phyloP scores from a whole-genome alignment of 2,797 vertebrate species.

The Sebastes reedi region DNA sequence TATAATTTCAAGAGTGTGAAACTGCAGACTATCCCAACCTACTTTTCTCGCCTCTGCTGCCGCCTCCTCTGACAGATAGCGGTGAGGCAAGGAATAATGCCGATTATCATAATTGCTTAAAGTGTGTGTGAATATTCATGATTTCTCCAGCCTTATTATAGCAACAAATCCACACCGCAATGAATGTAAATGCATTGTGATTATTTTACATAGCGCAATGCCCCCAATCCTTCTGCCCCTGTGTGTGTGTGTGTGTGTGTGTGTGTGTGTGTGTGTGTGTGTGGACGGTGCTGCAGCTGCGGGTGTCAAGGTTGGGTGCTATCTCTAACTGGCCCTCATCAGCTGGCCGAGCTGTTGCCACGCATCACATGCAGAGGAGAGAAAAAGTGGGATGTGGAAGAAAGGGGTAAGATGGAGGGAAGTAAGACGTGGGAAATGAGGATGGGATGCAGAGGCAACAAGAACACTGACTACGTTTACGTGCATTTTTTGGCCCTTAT shows the following conservation, averaged over 20 bases:
- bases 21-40: constrained; percentile 71
- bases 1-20: constrained; percentile 63
- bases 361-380: constrained; percentile 47
- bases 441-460: neutral
- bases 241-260: constrained; percentile 26
- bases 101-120: constrained; percentile 84
- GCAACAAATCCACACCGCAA: constrained; percentile 79
- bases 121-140: constrained; percentile 84
- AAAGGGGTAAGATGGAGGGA: neutral
- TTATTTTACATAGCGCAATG: constrained; percentile 74
- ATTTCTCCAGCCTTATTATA: constrained; percentile 78
- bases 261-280: constrained; percentile 26
- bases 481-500: too few species aligned
- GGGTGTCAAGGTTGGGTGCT: constrained; percentile 76
- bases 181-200: constrained; percentile 78
- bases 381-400: constrained; percentile 15
- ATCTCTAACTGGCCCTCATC: constrained; percentile 72
- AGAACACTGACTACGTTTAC: neutral
- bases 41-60: constrained; percentile 72
- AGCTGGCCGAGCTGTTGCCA: constrained; percentile 68
- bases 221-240: constrained; percentile 59
- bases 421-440: neutral
- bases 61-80: constrained; percentile 73
- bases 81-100: constrained; percentile 72
- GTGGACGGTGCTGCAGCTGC: constrained; percentile 65